A percentile compares a stretch with the other conserved stretches of the same genome.
Conservation (phyloP, 2,888 invertebrate genomes). For the Erebia ligea region DNA sequence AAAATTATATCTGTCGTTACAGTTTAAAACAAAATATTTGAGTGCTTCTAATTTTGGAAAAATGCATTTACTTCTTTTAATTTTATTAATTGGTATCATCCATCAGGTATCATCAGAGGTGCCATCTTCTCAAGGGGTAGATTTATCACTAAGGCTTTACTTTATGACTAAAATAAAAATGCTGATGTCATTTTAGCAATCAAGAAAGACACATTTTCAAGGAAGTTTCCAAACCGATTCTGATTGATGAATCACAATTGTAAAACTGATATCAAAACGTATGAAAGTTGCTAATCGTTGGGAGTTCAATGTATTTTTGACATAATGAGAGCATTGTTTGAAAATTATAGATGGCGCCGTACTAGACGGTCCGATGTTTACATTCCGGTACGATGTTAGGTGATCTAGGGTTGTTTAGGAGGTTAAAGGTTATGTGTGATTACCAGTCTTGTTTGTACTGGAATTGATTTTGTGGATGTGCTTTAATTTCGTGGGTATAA, state of each 20-base stretch:
- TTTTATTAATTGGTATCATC: no score
- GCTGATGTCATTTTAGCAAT: no score
- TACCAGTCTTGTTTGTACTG: conserved; percentile 71
- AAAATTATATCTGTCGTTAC: no score
- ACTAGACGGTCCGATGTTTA: conserved; percentile 79
- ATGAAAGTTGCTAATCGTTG: conserved; percentile 27
- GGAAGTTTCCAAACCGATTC: conserved; percentile 6
- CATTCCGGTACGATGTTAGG: conserved; percentile 75
- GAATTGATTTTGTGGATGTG: conserved; percentile 63
- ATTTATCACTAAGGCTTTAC: no score
- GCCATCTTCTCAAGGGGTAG: no score
- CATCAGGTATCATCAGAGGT: no score
- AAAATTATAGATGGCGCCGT: conserved; percentile 83
- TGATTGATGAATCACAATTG: conserved; percentile 5
- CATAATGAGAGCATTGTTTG: conserved; percentile 72
- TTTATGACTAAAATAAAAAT: no score
- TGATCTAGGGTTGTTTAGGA: conserved; percentile 69
- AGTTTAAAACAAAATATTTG: no score
- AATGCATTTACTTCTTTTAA: no score
- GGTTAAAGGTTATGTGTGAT: conserved; percentile 76
- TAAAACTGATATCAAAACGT: conserved; percentile 13
- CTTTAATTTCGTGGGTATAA: conserved; percentile 33
- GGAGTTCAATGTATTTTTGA: conserved; percentile 57
- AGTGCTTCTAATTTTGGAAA: no score
- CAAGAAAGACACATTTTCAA: background rate